Conservation (phyloP, 2,113 vertebrate species). For the Siniperca knerii region DNA sequence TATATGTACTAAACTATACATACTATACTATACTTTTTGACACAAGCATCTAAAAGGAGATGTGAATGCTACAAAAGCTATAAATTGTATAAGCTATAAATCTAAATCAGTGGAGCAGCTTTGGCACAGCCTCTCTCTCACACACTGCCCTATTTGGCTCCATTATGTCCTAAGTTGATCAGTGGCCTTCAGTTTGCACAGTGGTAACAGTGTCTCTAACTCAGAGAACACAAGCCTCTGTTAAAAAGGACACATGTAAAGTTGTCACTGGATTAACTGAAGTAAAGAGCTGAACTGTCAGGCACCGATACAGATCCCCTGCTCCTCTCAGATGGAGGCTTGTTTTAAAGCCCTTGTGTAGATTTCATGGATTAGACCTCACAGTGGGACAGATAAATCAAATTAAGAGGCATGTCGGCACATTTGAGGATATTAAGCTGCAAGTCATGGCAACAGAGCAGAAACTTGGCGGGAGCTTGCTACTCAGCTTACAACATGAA, state of each 20-base stretch:
- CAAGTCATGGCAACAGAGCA: constrained; percentile 31
- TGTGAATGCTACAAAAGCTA: not conserved
- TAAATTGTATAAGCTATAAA: not conserved
- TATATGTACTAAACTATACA: not conserved
- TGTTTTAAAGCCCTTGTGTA: constrained; percentile 62
- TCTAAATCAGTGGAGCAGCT: not conserved
- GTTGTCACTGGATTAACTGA: constrained; percentile 65
- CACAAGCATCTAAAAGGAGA: not conserved
- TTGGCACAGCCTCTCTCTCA: not conserved
- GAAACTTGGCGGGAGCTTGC: constrained; percentile 31
- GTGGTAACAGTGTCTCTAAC: constrained; percentile 36
- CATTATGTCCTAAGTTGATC: constrained; percentile 11
- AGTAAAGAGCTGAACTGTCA: constrained; percentile 45
- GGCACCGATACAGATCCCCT: constrained; percentile 47
- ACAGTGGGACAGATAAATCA: constrained; percentile 62
- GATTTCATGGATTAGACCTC: constrained; percentile 75
- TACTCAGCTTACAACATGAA: constrained; percentile 20
- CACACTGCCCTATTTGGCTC: constrained; percentile 27
- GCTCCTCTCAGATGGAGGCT: constrained; percentile 51
- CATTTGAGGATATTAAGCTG: constrained; percentile 50
- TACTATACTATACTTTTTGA: not conserved
- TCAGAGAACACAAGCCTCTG: constrained; percentile 29
- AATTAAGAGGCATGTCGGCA: constrained; percentile 67
- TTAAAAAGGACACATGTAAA: constrained; percentile 45
- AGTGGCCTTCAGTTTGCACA: constrained; percentile 17